phyloP scores from a whole-genome alignment of 1,140 invertebrate species.

The Harpegnathos saltator region DNA sequence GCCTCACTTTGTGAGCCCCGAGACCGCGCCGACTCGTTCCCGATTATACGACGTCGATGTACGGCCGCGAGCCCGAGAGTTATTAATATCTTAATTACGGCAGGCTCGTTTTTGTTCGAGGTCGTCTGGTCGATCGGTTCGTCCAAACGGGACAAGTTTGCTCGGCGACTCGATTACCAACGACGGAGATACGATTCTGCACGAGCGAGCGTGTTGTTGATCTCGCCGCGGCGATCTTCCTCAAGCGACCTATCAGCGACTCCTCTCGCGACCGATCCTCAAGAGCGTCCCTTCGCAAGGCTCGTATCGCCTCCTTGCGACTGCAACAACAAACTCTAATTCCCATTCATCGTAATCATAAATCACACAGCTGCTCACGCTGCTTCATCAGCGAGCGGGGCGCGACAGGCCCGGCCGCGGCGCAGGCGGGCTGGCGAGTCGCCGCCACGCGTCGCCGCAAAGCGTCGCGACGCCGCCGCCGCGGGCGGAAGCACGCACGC shows the following conservation, averaged over 20 bases:
- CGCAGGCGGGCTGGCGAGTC: slow-evolving; percentile 27
- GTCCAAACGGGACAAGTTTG: slow-evolving; percentile 4
- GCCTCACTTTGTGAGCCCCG: background rate
- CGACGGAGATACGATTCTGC: background rate
- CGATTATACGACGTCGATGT: slow-evolving; percentile 32
- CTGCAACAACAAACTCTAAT: too few relatives aligned
- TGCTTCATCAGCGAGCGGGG: too few relatives aligned
- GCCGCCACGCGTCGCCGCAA: background rate
- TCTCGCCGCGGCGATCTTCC: background rate
- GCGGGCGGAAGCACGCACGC: slow-evolving; percentile 3
- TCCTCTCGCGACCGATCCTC: too few relatives aligned
- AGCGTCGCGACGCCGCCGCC: slow-evolving; percentile 6
- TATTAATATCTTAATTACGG: slow-evolving; percentile 78
- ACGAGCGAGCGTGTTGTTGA: background rate
- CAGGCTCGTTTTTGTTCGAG: slow-evolving; percentile 59
- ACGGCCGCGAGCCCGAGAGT: slow-evolving; percentile 34
- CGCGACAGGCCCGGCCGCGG: slow-evolving; percentile 14
- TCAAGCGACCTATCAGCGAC: too few relatives aligned
- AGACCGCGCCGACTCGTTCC: slow-evolving; percentile 6
- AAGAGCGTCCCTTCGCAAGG: too few relatives aligned
- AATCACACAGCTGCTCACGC: too few relatives aligned
- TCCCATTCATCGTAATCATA: too few relatives aligned
- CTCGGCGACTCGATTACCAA: background rate
- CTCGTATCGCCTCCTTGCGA: too few relatives aligned
- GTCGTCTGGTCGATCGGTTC: slow-evolving; percentile 69